Base-by-base conservation (phyloP, 92 coral and sea anemone species). In the Desmophyllum pertusum region DNA sequence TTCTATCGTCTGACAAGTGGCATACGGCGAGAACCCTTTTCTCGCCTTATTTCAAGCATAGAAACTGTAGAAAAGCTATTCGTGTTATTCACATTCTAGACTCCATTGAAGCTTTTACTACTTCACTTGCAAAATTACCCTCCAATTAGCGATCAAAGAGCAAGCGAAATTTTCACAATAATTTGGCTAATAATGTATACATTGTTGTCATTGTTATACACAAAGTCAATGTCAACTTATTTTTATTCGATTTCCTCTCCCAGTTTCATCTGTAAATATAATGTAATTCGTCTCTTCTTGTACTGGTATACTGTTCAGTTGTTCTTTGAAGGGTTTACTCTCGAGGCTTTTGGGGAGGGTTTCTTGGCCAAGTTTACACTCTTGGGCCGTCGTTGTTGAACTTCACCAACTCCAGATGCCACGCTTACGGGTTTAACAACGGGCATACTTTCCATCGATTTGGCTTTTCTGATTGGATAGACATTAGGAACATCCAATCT, bases 391-490 rank as follows among this genome's bases (percentile, higher is more conserved):
- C 86, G 40, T 46, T 62, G 57, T 13, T 7, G 67, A 35, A 52
- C 13, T 25, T 62, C 79, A 9, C 79, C 6, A 41, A 27, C 79
- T 38, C 66, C 66, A 36, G 75, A 38, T 14, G 59, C 4, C 21
- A 35, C 50, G n/a, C 76, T 67, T 68, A 23, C 6, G 6, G 91
- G 79, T 33, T 76, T 75, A 25, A 42, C 43, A 38, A 85, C 73
- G 37, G 71, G 50, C 75, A 86, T 65, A 25, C 38, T 35, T 6
- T 94, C 98, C 70, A 83, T 87, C n/a, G 98, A 94, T 50, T 71
- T 89, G 36, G 86, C 81, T 59, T 90, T 86, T 75, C 95, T 92
- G 14, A 92, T 51, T 0, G 90, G 81, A 33, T 75, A 66, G 14
- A 40, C 81, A 29, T 65, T 81, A 1, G 92, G 91, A 21, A 84